Evolutionary conservation across 1,140 invertebrate species (phyloP), one percentile per base, ranked within the genome.

Genomic region (Tribolium madens): DNA sequence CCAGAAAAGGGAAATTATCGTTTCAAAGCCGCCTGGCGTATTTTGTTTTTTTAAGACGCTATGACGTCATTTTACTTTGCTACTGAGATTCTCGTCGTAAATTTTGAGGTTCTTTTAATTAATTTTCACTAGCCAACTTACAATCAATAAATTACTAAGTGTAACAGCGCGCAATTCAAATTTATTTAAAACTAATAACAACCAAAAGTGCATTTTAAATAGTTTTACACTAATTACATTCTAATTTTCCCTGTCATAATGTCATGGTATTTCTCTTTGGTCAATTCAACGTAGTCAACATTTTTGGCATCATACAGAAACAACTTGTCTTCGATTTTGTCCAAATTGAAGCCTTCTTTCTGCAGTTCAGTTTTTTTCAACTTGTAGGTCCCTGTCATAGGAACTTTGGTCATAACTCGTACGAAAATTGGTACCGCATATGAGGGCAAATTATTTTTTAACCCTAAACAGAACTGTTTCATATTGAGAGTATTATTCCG

Each of bases 371-470:
- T 89, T 85, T 98, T 98, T 83, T 94, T 94, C 76, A 98, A 84
- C 86, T 98, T 98, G 84, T 95, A 98, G 0, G 97, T 98, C 9
- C 93, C 95, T 52, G 97, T 98, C 50, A 95, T 88, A 0, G 96
- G 93, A 14, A 97, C 88, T 83, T 92, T 87, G 21, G 92, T 88
- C 15, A 97, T 85, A 18, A 98, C 87, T 71, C 97, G 88, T n/a
- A 98, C 83, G 86, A 99, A 98, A 1, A 98, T 82, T 0, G 97
- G 97, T 50, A 93, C 87, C 0, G 97, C 95, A 85, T 97, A 99
- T 0, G 89, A 74, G 1, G 97, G 96, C 10, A 99, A 87, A 12
- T 90, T 87, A 50, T 91, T 89, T 71, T 91, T 90, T 10, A 97
- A 85, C 13, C 89, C 90, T 75, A 88, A 85, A 0, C 88, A 88